Evolutionary conservation across 2,888 invertebrate genomes (phyloP).

Genomic region (Uloborus plumipes): DNA sequence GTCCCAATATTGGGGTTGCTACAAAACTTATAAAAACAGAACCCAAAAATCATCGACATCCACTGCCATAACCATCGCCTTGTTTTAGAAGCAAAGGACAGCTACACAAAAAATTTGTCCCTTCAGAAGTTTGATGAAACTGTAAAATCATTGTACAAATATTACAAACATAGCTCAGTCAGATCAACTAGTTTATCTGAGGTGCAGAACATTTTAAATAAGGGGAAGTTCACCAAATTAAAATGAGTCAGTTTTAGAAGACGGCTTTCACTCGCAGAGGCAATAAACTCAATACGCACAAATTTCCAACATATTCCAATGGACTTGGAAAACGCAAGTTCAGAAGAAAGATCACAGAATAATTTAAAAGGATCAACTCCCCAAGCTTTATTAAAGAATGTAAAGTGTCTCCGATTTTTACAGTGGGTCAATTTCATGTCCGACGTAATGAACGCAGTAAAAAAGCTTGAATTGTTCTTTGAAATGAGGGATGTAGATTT

Average conservation of each 20-base stretch:
- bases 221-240: not conserved
- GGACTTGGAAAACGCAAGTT: conserved; percentile 4
- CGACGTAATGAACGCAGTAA: not conserved
- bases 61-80: conserved; percentile 5
- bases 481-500: not conserved
- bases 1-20: not conserved
- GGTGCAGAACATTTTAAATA: not conserved
- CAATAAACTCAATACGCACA: not conserved
- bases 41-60: not conserved
- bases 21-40: conserved; percentile 3
- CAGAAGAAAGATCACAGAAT: not conserved
- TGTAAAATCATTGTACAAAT: not conserved
- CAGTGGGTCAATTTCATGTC: not conserved
- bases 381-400: not conserved
- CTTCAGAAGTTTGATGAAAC: not conserved
- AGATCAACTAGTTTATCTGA: not conserved
- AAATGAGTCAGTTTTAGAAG: not conserved
- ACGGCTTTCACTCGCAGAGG: not conserved
- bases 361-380: not conserved
- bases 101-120: not conserved
- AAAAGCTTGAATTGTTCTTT: not conserved
- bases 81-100: not conserved
- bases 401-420: not conserved
- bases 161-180: not conserved
- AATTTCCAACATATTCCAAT: not conserved